A percentile compares a stretch with the other conserved stretches of the same genome.
phyloP scores from a whole-genome alignment of 2,888 invertebrate species.

The Athalia cordata region DNA sequence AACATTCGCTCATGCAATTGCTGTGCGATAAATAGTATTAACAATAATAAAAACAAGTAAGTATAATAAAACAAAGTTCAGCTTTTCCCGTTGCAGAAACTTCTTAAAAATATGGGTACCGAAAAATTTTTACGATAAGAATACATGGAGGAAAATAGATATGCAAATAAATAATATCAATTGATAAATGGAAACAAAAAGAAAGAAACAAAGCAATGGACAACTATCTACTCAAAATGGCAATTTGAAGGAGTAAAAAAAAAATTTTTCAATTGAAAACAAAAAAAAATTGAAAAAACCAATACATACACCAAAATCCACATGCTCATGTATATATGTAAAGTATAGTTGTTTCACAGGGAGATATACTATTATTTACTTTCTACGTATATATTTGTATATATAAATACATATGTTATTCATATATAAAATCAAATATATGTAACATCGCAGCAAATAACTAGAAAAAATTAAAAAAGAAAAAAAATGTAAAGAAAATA shows the following conservation, averaged over 20 bases:
- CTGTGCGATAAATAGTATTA: slow-evolving; percentile 67
- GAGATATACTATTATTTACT: slow-evolving; percentile 57
- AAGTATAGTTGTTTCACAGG: slow-evolving; percentile 59
- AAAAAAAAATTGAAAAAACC: no score
- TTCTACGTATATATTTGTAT: slow-evolving; percentile 48
- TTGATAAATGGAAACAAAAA: slow-evolving; percentile 49
- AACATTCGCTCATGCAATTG: slow-evolving; percentile 3
- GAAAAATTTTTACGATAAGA: neutral
- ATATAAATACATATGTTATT: slow-evolving; percentile 45
- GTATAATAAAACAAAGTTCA: slow-evolving; percentile 39
- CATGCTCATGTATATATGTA: slow-evolving; percentile 45
- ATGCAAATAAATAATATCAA: neutral
- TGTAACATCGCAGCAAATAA: slow-evolving; percentile 1
- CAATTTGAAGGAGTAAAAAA: no score
- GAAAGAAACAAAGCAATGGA: slow-evolving; percentile 54
- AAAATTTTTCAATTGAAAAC: neutral
- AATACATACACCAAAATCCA: no score
- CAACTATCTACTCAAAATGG: slow-evolving; percentile 49
- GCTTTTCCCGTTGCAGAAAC: no score
- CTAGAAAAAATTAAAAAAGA: slow-evolving; percentile 46
- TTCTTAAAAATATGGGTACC: no score
- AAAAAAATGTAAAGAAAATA: slow-evolving; percentile 10
- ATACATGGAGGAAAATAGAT: neutral
- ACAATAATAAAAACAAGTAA: slow-evolving; percentile 63
- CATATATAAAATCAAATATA: slow-evolving; percentile 55